These are phyloP conservation scores for Dolichotis patagonum DNA, from an alignment of 2,113 vertebrate species.

Conservation along the genomic window DNA sequence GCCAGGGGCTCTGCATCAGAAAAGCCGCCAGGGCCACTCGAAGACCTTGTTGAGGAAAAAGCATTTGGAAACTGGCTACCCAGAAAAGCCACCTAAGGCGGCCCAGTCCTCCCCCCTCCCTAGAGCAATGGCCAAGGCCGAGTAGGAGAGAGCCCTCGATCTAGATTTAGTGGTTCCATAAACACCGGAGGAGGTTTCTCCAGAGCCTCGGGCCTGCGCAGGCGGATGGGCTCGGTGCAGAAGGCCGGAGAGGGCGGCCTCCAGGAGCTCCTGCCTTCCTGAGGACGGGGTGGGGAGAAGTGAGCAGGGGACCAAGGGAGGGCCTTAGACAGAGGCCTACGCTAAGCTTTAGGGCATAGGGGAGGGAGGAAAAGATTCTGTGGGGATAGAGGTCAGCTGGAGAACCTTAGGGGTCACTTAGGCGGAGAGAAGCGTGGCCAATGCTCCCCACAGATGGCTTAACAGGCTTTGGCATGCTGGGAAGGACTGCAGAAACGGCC, in stretches of 20 bases:
- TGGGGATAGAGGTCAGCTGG: neutral
- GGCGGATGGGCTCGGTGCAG: neutral
- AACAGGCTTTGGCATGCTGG: fast-evolving
- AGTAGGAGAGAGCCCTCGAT: neutral
- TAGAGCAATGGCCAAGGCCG: neutral
- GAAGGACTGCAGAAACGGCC: neutral
- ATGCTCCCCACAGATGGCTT: neutral
- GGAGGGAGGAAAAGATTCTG: neutral
- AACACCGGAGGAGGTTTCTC: neutral
- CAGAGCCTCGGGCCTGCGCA: fast-evolving
- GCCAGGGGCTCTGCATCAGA: neutral
- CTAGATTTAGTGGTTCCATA: neutral
- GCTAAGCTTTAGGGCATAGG: neutral
- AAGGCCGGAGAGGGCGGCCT: neutral
- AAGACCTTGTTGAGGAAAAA: neutral
- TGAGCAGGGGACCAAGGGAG: fast-evolving
- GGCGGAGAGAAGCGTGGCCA: neutral
- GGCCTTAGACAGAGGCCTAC: neutral
- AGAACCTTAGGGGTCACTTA: neutral
- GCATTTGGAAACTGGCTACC: neutral
- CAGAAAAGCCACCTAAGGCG: fast-evolving
- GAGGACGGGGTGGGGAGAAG: fast-evolving
- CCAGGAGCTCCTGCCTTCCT: neutral
- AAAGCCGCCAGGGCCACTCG: neutral
- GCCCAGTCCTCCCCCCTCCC: neutral